Base-by-base conservation (phyloP, 2,888 invertebrate species). In the Carabus problematicus region DNA sequence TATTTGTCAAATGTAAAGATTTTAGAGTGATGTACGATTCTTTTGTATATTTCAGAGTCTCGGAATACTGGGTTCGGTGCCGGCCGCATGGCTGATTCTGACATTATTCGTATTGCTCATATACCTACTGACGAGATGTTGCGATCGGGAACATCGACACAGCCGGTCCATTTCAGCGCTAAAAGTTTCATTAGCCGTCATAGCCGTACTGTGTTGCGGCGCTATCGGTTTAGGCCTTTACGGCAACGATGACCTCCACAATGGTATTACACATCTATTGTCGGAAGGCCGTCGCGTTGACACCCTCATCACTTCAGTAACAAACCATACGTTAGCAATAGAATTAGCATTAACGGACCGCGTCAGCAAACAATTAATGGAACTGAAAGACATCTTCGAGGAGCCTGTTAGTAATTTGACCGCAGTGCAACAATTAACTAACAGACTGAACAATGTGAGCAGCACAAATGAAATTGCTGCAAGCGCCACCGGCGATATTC, bases 221-320 rank as follows among this genome's bases (percentile, higher is more conserved):
- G 92, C 94, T 7, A 91, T 96, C 74, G 96, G 95, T 64, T 88
- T 95, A 64, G 96, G 92, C 40, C 88, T 97, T 49, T 97, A 95
- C 83, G 97, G 97, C 45, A 97, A 97, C 84, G 95, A 97, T 81
- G 95, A 95, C 81, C 88, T 95, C 54, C 95, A 97, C 86, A 94
- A 94, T 81, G 95, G 95, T 8, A 85, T 96, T 79, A 86, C 92
- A 75, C 91, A 92, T 80, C 89, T 94, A 76, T 86, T 92, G 72
- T 88, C 89, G 71, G 91, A 95, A 11, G 91, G 94, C 6, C 87
- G 90, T 77, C 91, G 92, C 80, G 91, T 95, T 73, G 93, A 95
- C 72, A 87, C 89, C 61, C 88, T 92, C 74, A 89, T 95, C 72
- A 88, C 88, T 72, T 90, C 90, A 58, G 91, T 94, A 66, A 89